Evolutionary conservation across 2,888 invertebrate species (phyloP).

Genomic region (Diploptera punctata): DNA sequence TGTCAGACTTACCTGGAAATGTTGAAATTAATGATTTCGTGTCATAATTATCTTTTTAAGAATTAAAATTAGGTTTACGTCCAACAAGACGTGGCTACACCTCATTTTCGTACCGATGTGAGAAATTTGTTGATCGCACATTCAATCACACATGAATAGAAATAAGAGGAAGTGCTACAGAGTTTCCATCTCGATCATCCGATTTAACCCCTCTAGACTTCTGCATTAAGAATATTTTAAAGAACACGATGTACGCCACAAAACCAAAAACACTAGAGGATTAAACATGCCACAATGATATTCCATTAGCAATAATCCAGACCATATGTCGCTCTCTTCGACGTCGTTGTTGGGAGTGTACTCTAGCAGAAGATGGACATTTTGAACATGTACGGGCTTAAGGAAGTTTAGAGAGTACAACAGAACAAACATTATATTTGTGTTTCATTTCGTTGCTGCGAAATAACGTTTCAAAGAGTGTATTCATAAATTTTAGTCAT

Average conservation of each 20-base stretch:
- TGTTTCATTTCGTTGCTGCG: not conserved
- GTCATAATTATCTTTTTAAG: not conserved
- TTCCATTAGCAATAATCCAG: not conserved
- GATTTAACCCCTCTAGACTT: not conserved
- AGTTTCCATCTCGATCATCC: no score
- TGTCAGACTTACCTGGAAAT: not conserved
- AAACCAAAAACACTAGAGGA: not conserved
- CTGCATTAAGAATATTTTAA: not conserved
- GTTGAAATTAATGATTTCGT: not conserved
- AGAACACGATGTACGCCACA: not conserved
- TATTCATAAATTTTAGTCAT: no score
- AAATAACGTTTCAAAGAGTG: not conserved
- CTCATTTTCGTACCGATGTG: not conserved
- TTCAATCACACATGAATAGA: slow-evolving; percentile 6
- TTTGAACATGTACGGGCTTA: no score
- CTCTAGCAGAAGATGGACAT: not conserved
- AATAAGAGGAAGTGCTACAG: not conserved
- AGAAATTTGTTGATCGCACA: not conserved
- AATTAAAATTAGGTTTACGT: not conserved
- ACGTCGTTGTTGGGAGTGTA: no score
- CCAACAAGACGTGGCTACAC: not conserved
- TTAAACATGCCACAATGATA: not conserved
- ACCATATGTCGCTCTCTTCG: not conserved
- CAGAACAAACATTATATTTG: not conserved
- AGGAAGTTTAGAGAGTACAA: not conserved